Percentiles rank a stretch among this genome's conserved stretches.
phyloP scores from a whole-genome alignment of 2,888 invertebrate genomes.

The Pediacus dermestoides region DNA sequence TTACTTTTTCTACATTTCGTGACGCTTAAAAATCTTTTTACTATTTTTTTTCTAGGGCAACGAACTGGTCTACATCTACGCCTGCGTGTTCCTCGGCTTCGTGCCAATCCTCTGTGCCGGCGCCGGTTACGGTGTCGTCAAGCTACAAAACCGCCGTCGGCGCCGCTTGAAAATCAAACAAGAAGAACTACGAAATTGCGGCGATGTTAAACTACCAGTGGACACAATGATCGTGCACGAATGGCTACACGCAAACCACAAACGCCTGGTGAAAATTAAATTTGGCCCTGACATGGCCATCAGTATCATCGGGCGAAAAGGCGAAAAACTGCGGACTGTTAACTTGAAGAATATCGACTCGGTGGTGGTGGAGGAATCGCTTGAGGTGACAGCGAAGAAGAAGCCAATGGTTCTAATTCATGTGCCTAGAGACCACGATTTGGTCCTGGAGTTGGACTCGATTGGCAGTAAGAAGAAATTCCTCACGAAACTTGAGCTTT shows the following conservation, averaged over 20 bases:
- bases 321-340: conserved; percentile 82
- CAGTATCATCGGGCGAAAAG: conserved; percentile 85
- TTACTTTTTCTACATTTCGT: not conserved
- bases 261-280: conserved; percentile 81
- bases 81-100: conserved; percentile 85
- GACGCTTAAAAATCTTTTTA: not conserved
- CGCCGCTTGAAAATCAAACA: conserved; percentile 79
- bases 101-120: conserved; percentile 91
- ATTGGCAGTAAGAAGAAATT: conserved; percentile 78
- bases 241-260: conserved; percentile 91
- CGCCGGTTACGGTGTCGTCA: conserved; percentile 89
- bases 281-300: conserved; percentile 86
- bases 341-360: conserved; percentile 72
- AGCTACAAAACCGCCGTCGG: conserved; percentile 81
- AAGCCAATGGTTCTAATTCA: conserved; percentile 78
- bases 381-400: conserved; percentile 69
- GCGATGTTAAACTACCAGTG: conserved; percentile 63
- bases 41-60: conserved; percentile 67
- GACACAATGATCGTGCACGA: conserved; percentile 92
- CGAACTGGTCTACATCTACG: conserved; percentile 95
- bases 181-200: conserved; percentile 56
- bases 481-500: conserved; percentile 80
- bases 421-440: conserved; percentile 85
- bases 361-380: conserved; percentile 85
- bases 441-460: conserved; percentile 87